Evolutionary conservation across 2,888 invertebrate species (phyloP), one percentile per base, ranked within the genome.

Genomic region (Plagodis pulveraria): DNA sequence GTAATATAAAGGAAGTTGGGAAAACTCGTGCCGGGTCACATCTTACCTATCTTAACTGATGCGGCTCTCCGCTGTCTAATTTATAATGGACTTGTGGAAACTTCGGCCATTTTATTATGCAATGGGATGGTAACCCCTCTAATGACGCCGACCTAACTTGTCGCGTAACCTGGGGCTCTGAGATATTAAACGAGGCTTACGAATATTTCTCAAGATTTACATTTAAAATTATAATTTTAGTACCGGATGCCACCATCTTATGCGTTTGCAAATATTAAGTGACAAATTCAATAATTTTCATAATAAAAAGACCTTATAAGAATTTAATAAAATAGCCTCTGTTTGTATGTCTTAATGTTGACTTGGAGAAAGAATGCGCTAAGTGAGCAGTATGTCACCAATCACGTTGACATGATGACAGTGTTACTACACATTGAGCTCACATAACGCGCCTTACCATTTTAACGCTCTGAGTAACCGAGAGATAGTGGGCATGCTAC

Each of bases 31-130:
- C 83, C 86, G 87, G 91, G 91, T 89, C 91, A 89, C 87, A 90
- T 89, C 87, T 84, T 90, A 90, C 91, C 91, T 90, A 91, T 89
- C 91, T 91, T 87, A 91, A 91, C 88, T 89, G 91, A 91, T 90
- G 91, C 89, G 90, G 86, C 86, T 85, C 89, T 90, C 88, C 89
- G 86, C 86, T 88, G 91, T 91, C 91, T 92, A 91, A 92, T 92
- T 92, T 91, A 91, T 92, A 92, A 91, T 92, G 91, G 92, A 91
- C 91, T 92, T 91, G 86, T 83, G 90, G 85, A 90, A 92, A 91
- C 91, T 92, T 92, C 76, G 87, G 80, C 88, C 91, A 92, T 92
- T 92, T 92, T 92, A 92, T 91, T 91, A 92, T 91, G 91, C 91
- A 91, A 89, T 91, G 91, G 89, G 89, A 86, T 81, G 89, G 91